phyloP scores from a whole-genome alignment of 1,140 invertebrate genomes.

The Drosophila dunni region DNA sequence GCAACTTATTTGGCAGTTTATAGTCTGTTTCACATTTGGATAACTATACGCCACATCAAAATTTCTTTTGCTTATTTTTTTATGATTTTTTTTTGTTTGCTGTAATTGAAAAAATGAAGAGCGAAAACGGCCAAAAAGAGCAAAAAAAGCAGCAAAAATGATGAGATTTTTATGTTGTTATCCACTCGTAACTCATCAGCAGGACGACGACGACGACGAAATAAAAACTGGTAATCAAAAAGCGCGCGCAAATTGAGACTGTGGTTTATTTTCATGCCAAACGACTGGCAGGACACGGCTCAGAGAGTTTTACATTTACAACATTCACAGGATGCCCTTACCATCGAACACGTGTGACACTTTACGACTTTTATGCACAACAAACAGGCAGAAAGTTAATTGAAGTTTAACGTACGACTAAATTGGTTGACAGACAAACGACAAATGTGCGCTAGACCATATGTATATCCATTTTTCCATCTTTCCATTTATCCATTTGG shows the following conservation, averaged over 20 bases:
- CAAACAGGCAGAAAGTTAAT: slow-evolving; percentile 58
- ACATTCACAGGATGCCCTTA: slow-evolving; percentile 27
- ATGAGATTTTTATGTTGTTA: slow-evolving; percentile 79
- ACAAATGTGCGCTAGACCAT: neutral
- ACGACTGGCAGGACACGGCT: slow-evolving; percentile 39
- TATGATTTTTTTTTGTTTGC: slow-evolving; percentile 39
- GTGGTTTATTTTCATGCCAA: slow-evolving; percentile 63
- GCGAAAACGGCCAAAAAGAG: neutral
- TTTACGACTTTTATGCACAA: slow-evolving; percentile 68
- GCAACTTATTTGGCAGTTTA: slow-evolving; percentile 68
- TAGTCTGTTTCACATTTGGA: slow-evolving; percentile 63
- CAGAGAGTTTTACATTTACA: slow-evolving; percentile 39
- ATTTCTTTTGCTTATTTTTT: slow-evolving; percentile 21
- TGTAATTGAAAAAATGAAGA: slow-evolving; percentile 65
- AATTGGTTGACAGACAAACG: slow-evolving; percentile 22
- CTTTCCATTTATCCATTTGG: neutral
- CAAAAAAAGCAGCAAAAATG: slow-evolving; percentile 40
- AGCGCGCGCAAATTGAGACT: slow-evolving; percentile 59
- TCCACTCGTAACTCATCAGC: slow-evolving; percentile 60
- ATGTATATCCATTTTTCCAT: neutral
- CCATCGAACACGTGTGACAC: slow-evolving; percentile 46
- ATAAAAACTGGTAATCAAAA: slow-evolving; percentile 79
- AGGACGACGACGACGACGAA: slow-evolving; percentile 41
- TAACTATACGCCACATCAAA: slow-evolving; percentile 60
- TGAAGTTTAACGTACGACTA: slow-evolving; percentile 49